Evolutionary conservation across 2,888 invertebrate genomes (phyloP), one percentile per base, ranked within the genome.

Genomic region (Cacoxenus indagator): DNA sequence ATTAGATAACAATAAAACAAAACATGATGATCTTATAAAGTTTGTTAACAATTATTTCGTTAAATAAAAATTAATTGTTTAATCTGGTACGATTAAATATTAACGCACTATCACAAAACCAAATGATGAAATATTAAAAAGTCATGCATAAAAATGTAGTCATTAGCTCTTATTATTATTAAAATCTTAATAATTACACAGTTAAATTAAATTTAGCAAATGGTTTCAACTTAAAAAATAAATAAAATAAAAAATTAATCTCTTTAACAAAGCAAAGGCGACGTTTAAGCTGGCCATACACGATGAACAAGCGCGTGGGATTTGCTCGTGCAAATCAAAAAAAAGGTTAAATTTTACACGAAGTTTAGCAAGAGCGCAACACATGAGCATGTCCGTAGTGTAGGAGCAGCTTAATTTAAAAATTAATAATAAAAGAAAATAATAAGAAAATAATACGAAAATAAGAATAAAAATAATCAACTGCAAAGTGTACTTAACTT

Each of bases 401-500:
- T n/a, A n/a, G n/a, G n/a, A n/a, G n/a, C n/a, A n/a, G n/a, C n/a
- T n/a, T n/a, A n/a, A n/a, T n/a, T n/a, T n/a, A n/a, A n/a, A n/a
- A n/a, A n/a, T n/a, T n/a, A n/a, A n/a, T n/a, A n/a, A n/a, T n/a
- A n/a, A n/a, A n/a, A n/a, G n/a, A n/a, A n/a, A n/a, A n/a, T n/a
- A n/a, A n/a, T n/a, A n/a, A n/a, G n/a, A n/a, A n/a, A n/a, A n/a
- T n/a, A n/a, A n/a, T n/a, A n/a, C 64, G 68, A 17, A 64, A 6
- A 65, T 62, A 66, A 65, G 64, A 46, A 54, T 11, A 11, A 9
- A 61, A 61, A 43, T 43, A 9, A 37, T 26, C 43, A 65, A 27
- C 8, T 8, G 55, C 65, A 57, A 76, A 78, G 75, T 78, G 81
- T 81, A 81, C 81, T 81, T 81, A 81, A 80, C 65, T 29, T 43